Conservation (phyloP, 2,888 invertebrate species). For the Pristionchus fissidentatus region DNA sequence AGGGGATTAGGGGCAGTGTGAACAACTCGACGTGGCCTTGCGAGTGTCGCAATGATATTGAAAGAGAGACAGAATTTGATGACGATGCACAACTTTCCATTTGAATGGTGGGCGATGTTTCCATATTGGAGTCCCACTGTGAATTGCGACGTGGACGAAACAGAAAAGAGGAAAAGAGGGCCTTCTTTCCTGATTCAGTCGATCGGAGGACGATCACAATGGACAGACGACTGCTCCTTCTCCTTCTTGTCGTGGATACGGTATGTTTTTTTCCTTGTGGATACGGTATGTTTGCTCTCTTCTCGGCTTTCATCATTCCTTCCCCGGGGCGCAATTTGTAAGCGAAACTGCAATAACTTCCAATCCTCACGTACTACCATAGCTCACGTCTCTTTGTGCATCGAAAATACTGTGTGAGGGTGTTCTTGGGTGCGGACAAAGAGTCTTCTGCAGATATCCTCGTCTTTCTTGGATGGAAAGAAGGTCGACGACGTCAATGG, state of each 20-base stretch:
- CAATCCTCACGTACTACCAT: no score
- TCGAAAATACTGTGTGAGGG: no score
- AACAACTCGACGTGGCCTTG: not conserved
- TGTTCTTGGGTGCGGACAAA: no score
- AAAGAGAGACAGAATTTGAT: not conserved
- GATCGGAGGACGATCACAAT: not conserved
- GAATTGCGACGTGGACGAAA: not conserved
- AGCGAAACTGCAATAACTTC: no score
- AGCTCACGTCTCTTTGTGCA: no score
- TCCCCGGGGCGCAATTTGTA: no score
- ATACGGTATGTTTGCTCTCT: not conserved
- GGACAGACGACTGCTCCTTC: constrained; percentile 10
- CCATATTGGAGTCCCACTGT: constrained; percentile 23
- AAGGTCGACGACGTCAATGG: not conserved
- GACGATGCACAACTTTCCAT: not conserved
- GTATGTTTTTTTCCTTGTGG: no score
- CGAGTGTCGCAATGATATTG: no score
- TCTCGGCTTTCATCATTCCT: not conserved
- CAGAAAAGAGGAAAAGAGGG: not conserved
- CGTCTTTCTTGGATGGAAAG: not conserved
- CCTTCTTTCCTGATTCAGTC: no score
- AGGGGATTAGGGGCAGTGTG: not conserved
- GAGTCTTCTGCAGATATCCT: no score
- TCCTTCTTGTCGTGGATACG: not conserved
- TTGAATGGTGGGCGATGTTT: not conserved